Conservation (phyloP, 2,113 vertebrate genomes). For the Anarrhichthys ocellatus region DNA sequence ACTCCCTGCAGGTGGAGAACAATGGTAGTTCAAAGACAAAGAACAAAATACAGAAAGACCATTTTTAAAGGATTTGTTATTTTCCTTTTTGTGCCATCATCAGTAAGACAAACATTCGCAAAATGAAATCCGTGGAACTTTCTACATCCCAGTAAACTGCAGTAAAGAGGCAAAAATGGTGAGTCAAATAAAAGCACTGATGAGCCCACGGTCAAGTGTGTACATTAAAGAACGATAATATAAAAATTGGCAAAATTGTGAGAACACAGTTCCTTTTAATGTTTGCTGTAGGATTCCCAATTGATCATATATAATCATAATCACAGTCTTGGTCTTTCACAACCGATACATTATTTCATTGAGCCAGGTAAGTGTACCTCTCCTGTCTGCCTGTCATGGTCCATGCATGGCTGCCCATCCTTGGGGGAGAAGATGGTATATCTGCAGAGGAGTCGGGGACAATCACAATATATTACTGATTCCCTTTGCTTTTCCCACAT, state of each 20-base stretch:
- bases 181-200: not conserved
- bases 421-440: constrained; percentile 98
- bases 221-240: not conserved
- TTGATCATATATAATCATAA: not conserved
- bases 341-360: not conserved
- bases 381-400: constrained; percentile 98
- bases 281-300: not conserved
- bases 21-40: not conserved
- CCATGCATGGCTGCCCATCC: constrained; percentile 98
- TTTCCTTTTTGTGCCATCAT: not conserved
- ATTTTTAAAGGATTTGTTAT: not conserved
- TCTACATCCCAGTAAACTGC: not conserved
- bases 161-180: not conserved
- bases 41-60: not conserved
- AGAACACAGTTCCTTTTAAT: not conserved
- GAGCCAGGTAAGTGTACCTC: constrained; percentile 83
- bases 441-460: constrained; percentile 75
- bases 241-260: not conserved
- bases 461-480: not conserved
- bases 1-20: constrained; percentile 86
- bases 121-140: not conserved
- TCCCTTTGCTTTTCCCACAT: not conserved
- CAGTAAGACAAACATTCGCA: not conserved
- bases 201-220: not conserved
- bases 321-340: not conserved